Conservation (phyloP, 2,113 vertebrate genomes). For the Elachura formosa region DNA sequence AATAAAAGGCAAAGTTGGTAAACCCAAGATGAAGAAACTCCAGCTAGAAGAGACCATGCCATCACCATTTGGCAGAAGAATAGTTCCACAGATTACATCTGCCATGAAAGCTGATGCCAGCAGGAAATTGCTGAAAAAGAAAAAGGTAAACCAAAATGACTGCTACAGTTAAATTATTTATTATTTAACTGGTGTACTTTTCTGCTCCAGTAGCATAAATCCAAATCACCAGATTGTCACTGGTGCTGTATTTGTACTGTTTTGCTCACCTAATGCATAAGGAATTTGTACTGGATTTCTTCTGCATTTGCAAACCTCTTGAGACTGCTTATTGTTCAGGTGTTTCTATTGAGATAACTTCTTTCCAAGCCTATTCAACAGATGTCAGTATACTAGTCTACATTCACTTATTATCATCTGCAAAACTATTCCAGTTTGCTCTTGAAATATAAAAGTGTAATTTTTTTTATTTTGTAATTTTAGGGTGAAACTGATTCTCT, state of each 20-base stretch:
- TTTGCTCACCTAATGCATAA: not conserved
- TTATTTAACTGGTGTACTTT: not conserved
- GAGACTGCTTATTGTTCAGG: not conserved
- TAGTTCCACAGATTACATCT: conserved; percentile 87
- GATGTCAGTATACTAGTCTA: not conserved
- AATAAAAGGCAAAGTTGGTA: conserved; percentile 97
- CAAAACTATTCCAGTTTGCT: not conserved
- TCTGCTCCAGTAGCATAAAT: not conserved
- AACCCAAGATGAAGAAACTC: conserved; percentile 92
- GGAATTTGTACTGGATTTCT: not conserved
- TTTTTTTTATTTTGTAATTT: conserved; percentile 13
- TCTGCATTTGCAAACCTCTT: not conserved
- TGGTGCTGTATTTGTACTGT: not conserved
- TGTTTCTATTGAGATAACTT: not conserved
- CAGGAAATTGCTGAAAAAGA: conserved; percentile 91
- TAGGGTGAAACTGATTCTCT: conserved; percentile 83
- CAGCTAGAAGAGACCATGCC: conserved; percentile 94
- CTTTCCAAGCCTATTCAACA: not conserved
- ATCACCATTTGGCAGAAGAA: conserved; percentile 87
- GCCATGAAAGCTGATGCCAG: conserved; percentile 88
- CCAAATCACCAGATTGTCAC: rapidly evolving
- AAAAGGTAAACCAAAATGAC: conserved; percentile 78
- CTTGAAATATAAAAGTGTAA: not conserved
- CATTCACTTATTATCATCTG: not conserved
- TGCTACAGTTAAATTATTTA: not conserved